Evolutionary conservation across 2,888 invertebrate genomes (phyloP), one percentile per base, ranked within the genome.

Genomic region (Antitype chi): DNA sequence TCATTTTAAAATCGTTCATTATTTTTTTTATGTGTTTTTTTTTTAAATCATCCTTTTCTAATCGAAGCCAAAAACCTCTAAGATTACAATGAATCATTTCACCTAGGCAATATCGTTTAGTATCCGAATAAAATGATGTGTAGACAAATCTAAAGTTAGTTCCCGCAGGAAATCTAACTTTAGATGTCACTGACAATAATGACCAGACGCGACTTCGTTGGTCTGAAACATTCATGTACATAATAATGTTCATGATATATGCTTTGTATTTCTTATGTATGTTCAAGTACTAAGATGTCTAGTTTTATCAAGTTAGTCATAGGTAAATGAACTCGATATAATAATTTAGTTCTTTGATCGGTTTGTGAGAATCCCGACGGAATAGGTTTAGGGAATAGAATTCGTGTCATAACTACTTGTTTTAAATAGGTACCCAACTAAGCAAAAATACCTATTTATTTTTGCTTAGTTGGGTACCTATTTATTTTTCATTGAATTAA

Each of bases 81-180:
- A 43, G 43, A 43, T 43, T 9, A 9, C 9, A 43, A 43, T 43
- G 8, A 9, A 43, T 43, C 43, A 43, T 43, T 9, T 43, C 9
- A 8, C 7, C 9, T 0, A 9, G 1, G 9, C 43, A 47, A 47
- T 47, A 47, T 13, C 43, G 11, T 47, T 47, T 47, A 3, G 11
- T 47, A 47, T 47, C 43, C 2, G 43, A 47, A 47, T 47, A 11
- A 47, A 47, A 47, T 11, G 43, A 47, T 1, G 13, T 47, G 52
- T 23, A 49, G 38, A 57, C 62, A 74, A 66, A 43, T 55, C n/a
- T 62, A 49, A 67, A 67, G 66, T 67, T 38, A 38, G 60, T 25
- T 79, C 82, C 55, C 62, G 7, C n/a, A 63, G 25, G 60, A 77
- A 67, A 62, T 67, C 49, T 55, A 57, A 82, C 38, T 76, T 49